A percentile compares a stretch with the other conserved stretches of the same genome.
phyloP scores from a whole-genome alignment of 1,140 invertebrate species.

The Drosophila paulistorum region DNA sequence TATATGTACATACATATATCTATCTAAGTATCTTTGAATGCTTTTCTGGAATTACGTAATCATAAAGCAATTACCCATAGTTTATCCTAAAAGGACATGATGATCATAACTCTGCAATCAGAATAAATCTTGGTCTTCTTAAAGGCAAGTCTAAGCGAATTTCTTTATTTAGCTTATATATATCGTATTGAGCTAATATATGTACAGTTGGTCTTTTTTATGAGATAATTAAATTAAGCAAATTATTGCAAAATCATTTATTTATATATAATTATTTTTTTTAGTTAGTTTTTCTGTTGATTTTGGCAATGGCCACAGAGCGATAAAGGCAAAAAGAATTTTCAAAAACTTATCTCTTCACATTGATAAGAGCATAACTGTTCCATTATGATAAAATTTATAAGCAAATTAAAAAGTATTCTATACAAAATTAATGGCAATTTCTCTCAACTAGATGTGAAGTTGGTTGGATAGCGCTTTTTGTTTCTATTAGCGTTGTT shows the following conservation, averaged over 20 bases:
- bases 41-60: too few relatives aligned
- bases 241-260: slow-evolving; percentile 57
- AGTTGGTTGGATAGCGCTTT: background rate
- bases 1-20: too few relatives aligned
- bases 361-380: background rate
- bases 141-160: too few relatives aligned
- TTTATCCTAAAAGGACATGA: too few relatives aligned
- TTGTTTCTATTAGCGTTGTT: background rate
- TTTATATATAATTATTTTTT: slow-evolving; percentile 38
- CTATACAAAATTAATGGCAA: background rate
- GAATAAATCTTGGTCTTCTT: too few relatives aligned
- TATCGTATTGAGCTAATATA: too few relatives aligned
- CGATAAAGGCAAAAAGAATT: slow-evolving; percentile 12
- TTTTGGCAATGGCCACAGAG: slow-evolving; percentile 17
- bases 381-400: slow-evolving; percentile 1
- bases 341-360: slow-evolving; percentile 30
- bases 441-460: background rate
- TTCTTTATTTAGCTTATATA: too few relatives aligned
- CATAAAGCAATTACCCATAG: too few relatives aligned
- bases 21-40: too few relatives aligned
- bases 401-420: slow-evolving; percentile 5
- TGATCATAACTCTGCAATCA: too few relatives aligned
- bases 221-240: slow-evolving; percentile 44
- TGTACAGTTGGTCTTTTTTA: background rate
- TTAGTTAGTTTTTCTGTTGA: background rate